Evolutionary conservation across 2,888 invertebrate genomes (phyloP), one percentile per base, ranked within the genome.

Genomic region (Drepanosiphum platanoidis): DNA sequence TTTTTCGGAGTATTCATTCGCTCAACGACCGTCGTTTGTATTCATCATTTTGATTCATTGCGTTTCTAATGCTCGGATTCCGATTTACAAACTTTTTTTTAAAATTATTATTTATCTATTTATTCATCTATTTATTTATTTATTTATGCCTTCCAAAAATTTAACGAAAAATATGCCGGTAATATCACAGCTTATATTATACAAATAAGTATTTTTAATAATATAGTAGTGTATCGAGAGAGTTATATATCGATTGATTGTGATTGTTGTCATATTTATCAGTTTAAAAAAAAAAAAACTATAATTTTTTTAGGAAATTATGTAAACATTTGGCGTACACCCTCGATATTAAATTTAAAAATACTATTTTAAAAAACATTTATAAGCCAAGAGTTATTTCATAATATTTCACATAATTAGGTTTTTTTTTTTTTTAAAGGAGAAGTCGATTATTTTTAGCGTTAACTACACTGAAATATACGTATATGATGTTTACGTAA

Each of bases 311-410:
- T 27, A 71, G n/a, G 15, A 71, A 58, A 39, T 52, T 46, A 39
- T 71, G 81, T 81, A 58, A 39, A 80, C 71, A 71, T 70, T 71
- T 81, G 81, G 81, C 36, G 71, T 39, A 81, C 81, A 81, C 81
- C 36, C 71, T 71, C 13, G 39, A 58, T 71, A 81, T 58, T 71
- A 22, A 58, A 79, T 52, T 52, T 61, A 34, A 34, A 77, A 18
- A 8, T 9, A 39, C 1, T 5, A 18, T 36, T 46, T 18, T 3
- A n/a, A 58, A 58, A n/a, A 58, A n/a, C 5, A n/a, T n/a, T n/a
- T 58, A 5, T 5, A 18, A n/a, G 7, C 22, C n/a, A 18, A 58
- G 7, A 27, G 27, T 5, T 61, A 61, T 61, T 61, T 27, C n/a
- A 8, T 61, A 61, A 27, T 8, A 1, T 61, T 61, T 61, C 9